phyloP scores from a whole-genome alignment of 2,113 vertebrate genomes.

The Eurypyga helias region DNA sequence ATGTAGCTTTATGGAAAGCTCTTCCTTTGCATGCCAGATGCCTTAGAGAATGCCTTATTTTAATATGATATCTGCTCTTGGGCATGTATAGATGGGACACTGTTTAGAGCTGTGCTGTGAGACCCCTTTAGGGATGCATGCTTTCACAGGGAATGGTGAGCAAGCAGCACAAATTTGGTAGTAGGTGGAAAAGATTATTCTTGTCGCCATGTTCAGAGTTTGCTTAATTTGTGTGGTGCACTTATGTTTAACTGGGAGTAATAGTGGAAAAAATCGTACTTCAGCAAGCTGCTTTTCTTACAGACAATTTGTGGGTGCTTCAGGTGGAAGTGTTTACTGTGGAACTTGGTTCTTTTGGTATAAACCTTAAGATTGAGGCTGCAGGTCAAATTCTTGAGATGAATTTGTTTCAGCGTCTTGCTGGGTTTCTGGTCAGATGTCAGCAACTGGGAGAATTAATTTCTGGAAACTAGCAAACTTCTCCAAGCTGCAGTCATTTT shows the following conservation, averaged over 20 bases:
- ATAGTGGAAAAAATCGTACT: neutral
- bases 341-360: neutral
- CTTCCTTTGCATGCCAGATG: neutral
- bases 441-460: neutral
- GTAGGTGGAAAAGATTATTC: neutral
- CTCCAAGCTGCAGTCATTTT: neutral
- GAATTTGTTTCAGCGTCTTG: neutral
- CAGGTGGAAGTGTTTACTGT: neutral
- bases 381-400: neutral
- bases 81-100: neutral
- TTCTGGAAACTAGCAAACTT: neutral
- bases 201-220: neutral
- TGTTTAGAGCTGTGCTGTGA: neutral
- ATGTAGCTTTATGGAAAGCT: neutral
- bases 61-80: neutral
- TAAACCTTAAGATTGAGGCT: neutral
- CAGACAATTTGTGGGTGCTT: neutral
- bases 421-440: neutral
- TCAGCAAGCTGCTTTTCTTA: neutral
- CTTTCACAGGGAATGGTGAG: neutral
- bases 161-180: neutral
- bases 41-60: neutral
- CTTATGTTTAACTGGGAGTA: neutral
- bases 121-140: neutral
- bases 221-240: neutral